Evolutionary conservation across 2,888 invertebrate genomes (phyloP), one percentile per base, ranked within the genome.

Genomic region (Cerceris rybyensis): DNA sequence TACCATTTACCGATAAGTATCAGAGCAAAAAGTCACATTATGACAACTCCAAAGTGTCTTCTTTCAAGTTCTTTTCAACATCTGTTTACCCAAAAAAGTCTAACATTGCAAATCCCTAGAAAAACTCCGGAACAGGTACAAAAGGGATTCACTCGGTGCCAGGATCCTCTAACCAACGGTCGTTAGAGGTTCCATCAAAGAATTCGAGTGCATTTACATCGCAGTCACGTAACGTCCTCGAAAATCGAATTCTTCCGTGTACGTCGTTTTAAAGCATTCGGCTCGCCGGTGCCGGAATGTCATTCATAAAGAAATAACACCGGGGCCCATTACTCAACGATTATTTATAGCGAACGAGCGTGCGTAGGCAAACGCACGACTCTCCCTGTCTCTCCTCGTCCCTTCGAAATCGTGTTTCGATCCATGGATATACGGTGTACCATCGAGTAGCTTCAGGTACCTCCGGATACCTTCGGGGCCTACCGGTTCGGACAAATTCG

Each of bases 241-340:
- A 78, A 75, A 74, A 79, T 58, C 70, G 64, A 80, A 80, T 80
- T 78, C 79, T 80, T 74, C 74, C 79, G 79, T 78, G 79, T 74
- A 64, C 67, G 49, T 61, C 69, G 64, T 70, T 60, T 74, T 67
- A 60, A 73, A 72, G 75, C 75, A 71, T 80, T 79, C 79, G 65
- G 57, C 39, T 64, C 78, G 57, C 2, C 71, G 71, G 28, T 60
- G 65, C 65, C 70, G 79, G 75, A 71, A 71, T 75, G 80, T 80
- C 79, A 71, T 80, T 80, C 80, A 75, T 80, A 71, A 75, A 79
- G 79, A 78, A 75, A 78, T 75, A 68, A 78, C 74, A 67, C 41
- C 73, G 11, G n/a, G 57, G 43, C 16, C 50, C 70, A 70, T 79
- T 79, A 78, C 69, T 72, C 71, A 75, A 75, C 71, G 70, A 81